Base-by-base conservation (phyloP, 2,888 invertebrate species). In the Scaptomyza caliginosa region DNA sequence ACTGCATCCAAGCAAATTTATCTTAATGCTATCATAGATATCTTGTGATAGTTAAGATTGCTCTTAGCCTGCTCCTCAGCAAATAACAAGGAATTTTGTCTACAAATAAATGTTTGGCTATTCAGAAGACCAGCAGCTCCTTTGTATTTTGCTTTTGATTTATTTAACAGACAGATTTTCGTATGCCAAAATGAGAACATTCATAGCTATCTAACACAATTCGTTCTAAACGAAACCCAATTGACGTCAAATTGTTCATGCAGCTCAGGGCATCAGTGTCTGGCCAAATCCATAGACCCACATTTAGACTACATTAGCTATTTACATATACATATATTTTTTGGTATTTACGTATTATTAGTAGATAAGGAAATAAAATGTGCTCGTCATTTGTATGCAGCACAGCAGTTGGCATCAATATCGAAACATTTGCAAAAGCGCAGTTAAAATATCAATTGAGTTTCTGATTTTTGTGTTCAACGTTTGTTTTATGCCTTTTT, bases 191-290 rank as follows among this genome's bases (percentile, higher is more conserved):
- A 74, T 55, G 21, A 58, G 65, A 65, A 57, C 59, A 67, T 59
- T 40, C 36, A 66, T 32, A 36, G 34, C 24, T 32, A 64, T 36
- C 30, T 23, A 30, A 19, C 13, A 13, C 1, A 34, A 52, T 43
- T 19, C 42, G 23, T 66, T 46, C 17, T 26, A 34, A 30, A 16
- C 19, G 1, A 34, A 38, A 11, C 13, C 26, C 28, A 30, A 62
- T 72, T 83, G 85, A 83, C 84, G 87, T 86, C 85, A 86, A 81
- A 81, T 83, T 77, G 67, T 57, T 74, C 67, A 81, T 86, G 81
- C 78, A 83, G 73, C 71, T 75, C 75, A 84, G 67, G 49, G 49
- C 58, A 43, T 63, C 38, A 17, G n/a, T 6, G 51, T 43, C 68
- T 54, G 58, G 48, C 50, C 54, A 46, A 51, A 42, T 59, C 38